phyloP scores from a whole-genome alignment of 2,113 vertebrate species.

The Ptychochromis oligacanthus region DNA sequence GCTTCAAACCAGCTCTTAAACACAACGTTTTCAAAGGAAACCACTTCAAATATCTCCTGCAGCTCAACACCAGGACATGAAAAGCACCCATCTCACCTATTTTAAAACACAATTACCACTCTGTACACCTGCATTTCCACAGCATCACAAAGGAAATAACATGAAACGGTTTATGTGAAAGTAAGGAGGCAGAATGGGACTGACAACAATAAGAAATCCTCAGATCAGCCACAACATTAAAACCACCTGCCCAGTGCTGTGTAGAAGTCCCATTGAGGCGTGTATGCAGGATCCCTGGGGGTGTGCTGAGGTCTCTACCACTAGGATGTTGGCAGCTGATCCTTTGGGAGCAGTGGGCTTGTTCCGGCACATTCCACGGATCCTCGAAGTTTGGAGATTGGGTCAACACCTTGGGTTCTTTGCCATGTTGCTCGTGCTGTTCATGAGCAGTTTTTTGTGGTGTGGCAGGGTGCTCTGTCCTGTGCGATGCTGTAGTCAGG shows the following conservation, averaged over 20 bases:
- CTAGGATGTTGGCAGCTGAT: background rate
- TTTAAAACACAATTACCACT: background rate
- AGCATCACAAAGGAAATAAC: background rate
- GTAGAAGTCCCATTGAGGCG: background rate
- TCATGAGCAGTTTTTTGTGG: background rate
- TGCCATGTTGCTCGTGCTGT: background rate
- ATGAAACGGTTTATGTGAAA: background rate
- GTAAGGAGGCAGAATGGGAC: background rate
- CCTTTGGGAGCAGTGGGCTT: background rate
- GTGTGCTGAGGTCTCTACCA: background rate
- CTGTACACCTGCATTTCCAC: background rate
- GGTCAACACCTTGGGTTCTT: background rate
- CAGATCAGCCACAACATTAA: background rate
- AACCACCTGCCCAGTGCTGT: background rate
- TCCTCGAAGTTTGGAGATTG: background rate
- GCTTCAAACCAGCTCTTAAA: background rate
- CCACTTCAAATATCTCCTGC: background rate
- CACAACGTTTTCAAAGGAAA: background rate
- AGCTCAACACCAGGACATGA: background rate
- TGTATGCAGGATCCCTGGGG: background rate
- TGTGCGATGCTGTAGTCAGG: background rate
- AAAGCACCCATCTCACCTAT: background rate
- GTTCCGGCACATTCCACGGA: background rate
- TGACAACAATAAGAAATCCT: background rate
- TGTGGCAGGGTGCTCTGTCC: no score